Percentiles rank a stretch among this genome's conserved stretches.
Evolutionary conservation across 2,888 invertebrate species (phyloP).

Genomic region (Scrobipalpa costella): DNA sequence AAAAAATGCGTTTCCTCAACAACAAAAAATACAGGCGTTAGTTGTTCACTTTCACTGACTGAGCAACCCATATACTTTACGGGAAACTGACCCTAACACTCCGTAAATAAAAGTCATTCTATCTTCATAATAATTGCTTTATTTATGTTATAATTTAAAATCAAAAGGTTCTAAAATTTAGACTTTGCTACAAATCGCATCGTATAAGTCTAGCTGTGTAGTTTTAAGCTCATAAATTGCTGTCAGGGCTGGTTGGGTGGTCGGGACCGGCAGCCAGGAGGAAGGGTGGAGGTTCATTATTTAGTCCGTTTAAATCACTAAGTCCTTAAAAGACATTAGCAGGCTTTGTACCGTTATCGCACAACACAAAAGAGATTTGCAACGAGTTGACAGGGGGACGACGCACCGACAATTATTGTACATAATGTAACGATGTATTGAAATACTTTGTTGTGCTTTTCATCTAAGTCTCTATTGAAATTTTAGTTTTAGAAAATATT

Average conservation of each 20-base stretch:
- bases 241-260: slow-evolving; percentile 29
- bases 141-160: not conserved
- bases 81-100: too few species aligned
- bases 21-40: too few species aligned
- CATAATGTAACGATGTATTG: slow-evolving; percentile 42
- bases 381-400: slow-evolving; percentile 56
- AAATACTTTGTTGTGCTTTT: slow-evolving; percentile 13
- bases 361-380: slow-evolving; percentile 78
- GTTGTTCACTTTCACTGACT: too few species aligned
- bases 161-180: not conserved
- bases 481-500: too few species aligned
- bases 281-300: slow-evolving; percentile 78
- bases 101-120: too few species aligned
- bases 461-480: not conserved
- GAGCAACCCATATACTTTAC: too few species aligned
- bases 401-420: slow-evolving; percentile 59
- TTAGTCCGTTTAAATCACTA: slow-evolving; percentile 81
- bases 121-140: too few species aligned
- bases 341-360: slow-evolving; percentile 78
- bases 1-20: too few species aligned
- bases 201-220: slow-evolving; percentile 32
- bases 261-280: slow-evolving; percentile 40
- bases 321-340: slow-evolving; percentile 81
- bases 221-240: slow-evolving; percentile 70
- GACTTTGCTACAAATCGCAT: not conserved